Conservation (phyloP, 1,140 invertebrate genomes). For the Carcinoscorpius rotundicauda region DNA sequence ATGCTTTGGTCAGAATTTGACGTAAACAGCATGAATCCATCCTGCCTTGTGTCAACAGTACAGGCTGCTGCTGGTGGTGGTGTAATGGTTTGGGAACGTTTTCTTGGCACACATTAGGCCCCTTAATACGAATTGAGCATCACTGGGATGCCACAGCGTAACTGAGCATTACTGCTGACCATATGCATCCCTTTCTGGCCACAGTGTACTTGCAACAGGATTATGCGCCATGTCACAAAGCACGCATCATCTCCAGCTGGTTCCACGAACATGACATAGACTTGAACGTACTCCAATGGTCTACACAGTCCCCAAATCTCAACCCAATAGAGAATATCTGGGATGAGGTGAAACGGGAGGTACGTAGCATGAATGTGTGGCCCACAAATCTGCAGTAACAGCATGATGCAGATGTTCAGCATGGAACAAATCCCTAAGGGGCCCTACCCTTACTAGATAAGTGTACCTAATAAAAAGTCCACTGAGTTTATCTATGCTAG, state of each 20-base stretch:
- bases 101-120: background rate
- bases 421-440: slow-evolving; percentile 1
- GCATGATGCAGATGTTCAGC: background rate
- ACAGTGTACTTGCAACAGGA: slow-evolving; percentile 4
- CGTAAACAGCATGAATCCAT: background rate
- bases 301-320: background rate
- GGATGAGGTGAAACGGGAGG: background rate
- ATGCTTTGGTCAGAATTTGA: background rate
- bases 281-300: background rate
- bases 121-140: too few relatives aligned
- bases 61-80: background rate
- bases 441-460: too few relatives aligned
- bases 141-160: too few relatives aligned
- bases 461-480: too few relatives aligned
- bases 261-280: slow-evolving; percentile 1
- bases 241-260: background rate
- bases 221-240: slow-evolving; percentile 5
- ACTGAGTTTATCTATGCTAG: too few relatives aligned
- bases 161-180: too few relatives aligned
- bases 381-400: background rate
- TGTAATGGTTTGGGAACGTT: background rate
- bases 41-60: background rate
- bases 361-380: background rate
- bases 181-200: background rate
- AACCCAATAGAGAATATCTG: slow-evolving; percentile 8